Base-by-base conservation (phyloP, 1,140 invertebrate genomes). In the Adoxophyes honmai region DNA sequence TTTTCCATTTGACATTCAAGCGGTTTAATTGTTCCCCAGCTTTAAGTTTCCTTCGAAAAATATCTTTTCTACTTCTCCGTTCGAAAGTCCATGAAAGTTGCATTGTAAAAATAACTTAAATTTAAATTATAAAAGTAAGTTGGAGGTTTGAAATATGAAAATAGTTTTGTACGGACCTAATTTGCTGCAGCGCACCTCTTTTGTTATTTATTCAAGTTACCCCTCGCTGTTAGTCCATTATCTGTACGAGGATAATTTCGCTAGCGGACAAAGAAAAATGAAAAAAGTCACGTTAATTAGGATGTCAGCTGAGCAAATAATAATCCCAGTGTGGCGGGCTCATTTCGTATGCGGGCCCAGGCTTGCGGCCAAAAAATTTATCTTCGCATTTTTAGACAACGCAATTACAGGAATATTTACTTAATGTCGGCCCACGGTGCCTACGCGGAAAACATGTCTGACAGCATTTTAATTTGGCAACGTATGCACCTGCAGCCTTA, bases 221-320 rank as follows among this genome's bases (percentile, higher is more conserved):
- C 55, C 55, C 58, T 39, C 60, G 52, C 63, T 68, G 60, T 67
- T 60, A 56, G 56, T 62, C 66, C 61, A 74, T 76, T 76, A 68
- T 76, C 55, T 59, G 64, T 65, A 67, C 62, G 63, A 62, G 62
- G 56, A 73, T 68, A 70, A 77, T 74, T 68, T 52, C 56, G 57
- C 61, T 64, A 65, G 63, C 51, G 63, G 64, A 75, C 68, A 74
- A 73, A 72, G 60, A 73, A 73, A 78, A 56, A 56, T 48, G 34
- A 33, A 75, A 70, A 77, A 80, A 76, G 70, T 75, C 72, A 73
- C 77, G 70, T 77, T 82, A 82, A 82, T 82, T 78, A 78, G 71
- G 77, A 82, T 77, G 79, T 82, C 77, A 76, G 75, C 65, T 78
- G 69, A 61, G 77, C 79, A 80, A 82, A 82, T 82, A 82, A 78